Conservation (phyloP, 2,797 vertebrate species). For the Uromys caudimaculatus region DNA sequence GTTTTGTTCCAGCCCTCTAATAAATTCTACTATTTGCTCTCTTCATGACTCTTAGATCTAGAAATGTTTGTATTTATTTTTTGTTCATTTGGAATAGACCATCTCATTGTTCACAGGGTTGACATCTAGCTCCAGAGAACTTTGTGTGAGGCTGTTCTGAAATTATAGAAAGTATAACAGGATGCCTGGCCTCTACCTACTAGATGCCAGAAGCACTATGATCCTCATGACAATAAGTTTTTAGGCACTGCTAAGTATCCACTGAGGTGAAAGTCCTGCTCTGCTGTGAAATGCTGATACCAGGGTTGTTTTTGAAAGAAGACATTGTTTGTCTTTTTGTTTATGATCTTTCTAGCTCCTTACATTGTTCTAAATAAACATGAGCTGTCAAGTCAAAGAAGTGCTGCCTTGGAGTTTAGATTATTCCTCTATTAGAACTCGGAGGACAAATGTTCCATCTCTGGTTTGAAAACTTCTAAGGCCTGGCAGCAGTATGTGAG, state of each 20-base stretch:
- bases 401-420: not conserved
- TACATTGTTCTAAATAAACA: not conserved
- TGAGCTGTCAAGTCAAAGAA: not conserved
- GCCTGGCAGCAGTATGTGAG: not conserved
- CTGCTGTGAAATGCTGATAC: not conserved
- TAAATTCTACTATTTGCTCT: not conserved
- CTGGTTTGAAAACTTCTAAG: not conserved
- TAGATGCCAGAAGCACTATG: not conserved
- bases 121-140: not conserved
- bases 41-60: not conserved
- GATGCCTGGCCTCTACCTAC: not conserved
- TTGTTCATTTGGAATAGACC: not conserved
- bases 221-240: not conserved
- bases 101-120: not conserved
- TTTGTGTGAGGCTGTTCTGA: not conserved
- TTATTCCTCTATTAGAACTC: not conserved
- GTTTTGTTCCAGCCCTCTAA: not conserved
- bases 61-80: not conserved
- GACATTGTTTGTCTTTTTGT: not conserved
- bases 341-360: not conserved
- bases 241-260: not conserved
- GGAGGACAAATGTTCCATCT: not conserved
- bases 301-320: not conserved
- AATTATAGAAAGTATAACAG: not conserved
- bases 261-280: accelerated